phyloP scores from a whole-genome alignment of 2,113 vertebrate genomes.

The Nyctibius bracteatus region DNA sequence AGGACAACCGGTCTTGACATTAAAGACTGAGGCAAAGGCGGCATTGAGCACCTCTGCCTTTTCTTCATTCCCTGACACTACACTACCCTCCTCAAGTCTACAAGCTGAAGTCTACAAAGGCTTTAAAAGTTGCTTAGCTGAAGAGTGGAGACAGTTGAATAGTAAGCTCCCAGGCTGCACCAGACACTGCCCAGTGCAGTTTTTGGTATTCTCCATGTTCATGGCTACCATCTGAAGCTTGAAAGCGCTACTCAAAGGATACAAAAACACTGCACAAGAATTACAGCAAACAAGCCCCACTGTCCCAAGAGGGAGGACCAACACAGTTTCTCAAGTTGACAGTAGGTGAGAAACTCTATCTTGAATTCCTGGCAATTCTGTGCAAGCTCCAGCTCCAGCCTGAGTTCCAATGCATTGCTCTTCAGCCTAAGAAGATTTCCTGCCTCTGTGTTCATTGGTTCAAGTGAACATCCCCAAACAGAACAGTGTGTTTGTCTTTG shows the following conservation, averaged over 20 bases:
- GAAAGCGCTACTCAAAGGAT: not conserved
- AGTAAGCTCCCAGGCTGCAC: not conserved
- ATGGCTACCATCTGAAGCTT: not conserved
- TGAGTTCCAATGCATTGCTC: not conserved
- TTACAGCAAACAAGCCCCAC: not conserved
- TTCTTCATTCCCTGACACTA: too few species aligned
- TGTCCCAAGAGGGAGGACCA: not conserved
- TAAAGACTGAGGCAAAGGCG: too few species aligned
- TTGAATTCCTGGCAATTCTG: not conserved
- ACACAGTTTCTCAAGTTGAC: not conserved
- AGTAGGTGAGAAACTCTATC: not conserved
- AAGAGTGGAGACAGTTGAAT: not conserved
- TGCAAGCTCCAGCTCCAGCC: not conserved
- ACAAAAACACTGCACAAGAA: not conserved
- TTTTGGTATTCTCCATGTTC: not conserved
- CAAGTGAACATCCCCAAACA: not conserved
- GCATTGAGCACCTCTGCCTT: too few species aligned
- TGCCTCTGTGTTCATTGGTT: not conserved
- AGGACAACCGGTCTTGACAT: too few species aligned
- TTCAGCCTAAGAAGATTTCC: not conserved
- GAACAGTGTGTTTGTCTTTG: not conserved
- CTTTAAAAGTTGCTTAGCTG: not conserved
- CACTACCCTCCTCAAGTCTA: too few species aligned
- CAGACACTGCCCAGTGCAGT: not conserved
- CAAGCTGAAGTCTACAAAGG: not conserved